Conservation (phyloP, 2,888 invertebrate genomes). For the Lissonota sp. region DNA sequence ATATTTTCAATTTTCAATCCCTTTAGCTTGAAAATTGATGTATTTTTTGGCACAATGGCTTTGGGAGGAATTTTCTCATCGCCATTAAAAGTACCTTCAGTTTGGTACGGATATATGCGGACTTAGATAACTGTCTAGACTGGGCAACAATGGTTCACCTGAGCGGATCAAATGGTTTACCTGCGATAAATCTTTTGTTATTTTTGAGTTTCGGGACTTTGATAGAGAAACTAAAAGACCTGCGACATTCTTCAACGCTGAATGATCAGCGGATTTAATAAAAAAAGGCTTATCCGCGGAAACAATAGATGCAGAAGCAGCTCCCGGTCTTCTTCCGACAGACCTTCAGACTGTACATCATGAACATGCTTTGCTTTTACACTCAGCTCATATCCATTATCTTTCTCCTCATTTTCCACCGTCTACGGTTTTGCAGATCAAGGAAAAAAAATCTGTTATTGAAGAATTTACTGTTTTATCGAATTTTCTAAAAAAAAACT, state of each 20-base stretch:
- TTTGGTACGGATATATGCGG: background rate
- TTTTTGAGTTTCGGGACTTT: background rate
- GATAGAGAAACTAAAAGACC: conserved; percentile 13
- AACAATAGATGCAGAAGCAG: too few relatives aligned
- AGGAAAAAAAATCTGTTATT: too few relatives aligned
- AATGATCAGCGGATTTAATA: conserved; percentile 80
- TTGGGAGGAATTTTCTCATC: too few relatives aligned
- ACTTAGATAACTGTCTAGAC: conserved; percentile 27
- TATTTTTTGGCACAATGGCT: too few relatives aligned
- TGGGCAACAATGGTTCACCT: conserved; percentile 16
- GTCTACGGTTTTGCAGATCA: too few relatives aligned
- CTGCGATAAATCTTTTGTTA: conserved; percentile 46
- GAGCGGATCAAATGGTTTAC: conserved; percentile 15
- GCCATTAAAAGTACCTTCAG: too few relatives aligned
- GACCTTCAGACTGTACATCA: conserved; percentile 65
- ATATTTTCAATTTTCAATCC: too few relatives aligned
- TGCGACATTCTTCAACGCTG: conserved; percentile 72
- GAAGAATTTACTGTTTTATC: too few relatives aligned
- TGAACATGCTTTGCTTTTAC: conserved; percentile 44
- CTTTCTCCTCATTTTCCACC: background rate
- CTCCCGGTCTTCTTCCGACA: conserved; percentile 75
- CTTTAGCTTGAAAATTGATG: too few relatives aligned
- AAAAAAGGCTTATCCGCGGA: conserved; percentile 79
- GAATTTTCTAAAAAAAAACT: too few relatives aligned
- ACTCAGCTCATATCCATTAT: too few relatives aligned